Evolutionary conservation across 2,113 vertebrate genomes (phyloP), one percentile per base, ranked within the genome.

Genomic region (Cranoglanis bouderius): DNA sequence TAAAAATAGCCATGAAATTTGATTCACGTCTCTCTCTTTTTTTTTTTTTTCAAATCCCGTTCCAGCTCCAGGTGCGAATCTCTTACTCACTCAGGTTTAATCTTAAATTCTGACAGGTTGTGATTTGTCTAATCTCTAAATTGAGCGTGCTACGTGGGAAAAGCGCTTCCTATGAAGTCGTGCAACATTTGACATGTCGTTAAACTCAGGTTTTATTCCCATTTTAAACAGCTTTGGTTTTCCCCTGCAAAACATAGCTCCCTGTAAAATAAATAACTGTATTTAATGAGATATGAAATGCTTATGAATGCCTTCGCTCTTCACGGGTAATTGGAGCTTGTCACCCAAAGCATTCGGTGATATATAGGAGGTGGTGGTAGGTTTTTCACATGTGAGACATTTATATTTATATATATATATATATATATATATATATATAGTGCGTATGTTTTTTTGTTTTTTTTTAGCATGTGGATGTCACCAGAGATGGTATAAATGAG

Each of bases 271-370:
- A 94, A 92, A 94, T 94, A 95, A 92, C 94, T 93, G 89, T 93
- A 94, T 95, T 95, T 93, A 94, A 95, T 94, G 93, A 95, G 93
- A 94, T 95, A 94, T 93, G 92, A 93, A 94, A 95, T 90, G 92
- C 93, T 91, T 91, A 91, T 92, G 93, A 94, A 94, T 93, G 92
- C 94, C 88, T 92, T 89, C 90, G 90, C 90, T 88, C 91, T 93
- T 85, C 92, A 94, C 87, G 92, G 92, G 93, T 94, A 94, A 94
- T 93, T 95, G 93, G 93, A 92, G 90, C 93, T 94, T 95, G 94
- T 95, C 94, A 95, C 93, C 93, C 92, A 94, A 93, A 95, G 93
- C 93, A 92, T 93, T 94, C 65, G 9, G 55, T 94, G 93, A 95
- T 94, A 88, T 94, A 95, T 94, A 91, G 85, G 91, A 40, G 32